Base-by-base conservation (phyloP, 2,113 vertebrate genomes). In the Pipa parva region DNA sequence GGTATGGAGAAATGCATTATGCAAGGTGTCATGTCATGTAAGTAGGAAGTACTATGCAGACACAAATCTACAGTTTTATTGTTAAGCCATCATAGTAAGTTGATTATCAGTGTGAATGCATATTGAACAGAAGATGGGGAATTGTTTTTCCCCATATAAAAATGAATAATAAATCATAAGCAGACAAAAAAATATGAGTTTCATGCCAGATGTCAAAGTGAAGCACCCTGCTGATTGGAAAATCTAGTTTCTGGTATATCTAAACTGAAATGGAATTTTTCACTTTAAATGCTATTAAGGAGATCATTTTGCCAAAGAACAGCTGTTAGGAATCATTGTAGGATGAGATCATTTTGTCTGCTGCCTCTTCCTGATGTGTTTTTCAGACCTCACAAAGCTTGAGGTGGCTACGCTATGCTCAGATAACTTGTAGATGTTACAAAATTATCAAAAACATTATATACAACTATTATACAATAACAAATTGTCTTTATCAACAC, bases 241-340 rank as follows among this genome's bases (percentile, higher is more conserved):
- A 22, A n/a, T 17, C 54, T 67, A 28, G 36, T 49, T 33, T 58
- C 7, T 18, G 39, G 49, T 48, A 54, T 58, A 24, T 26, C 20
- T 49, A 58, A 33, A 58, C 25, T 67, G 63, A 67, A 67, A 55
- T 36, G 39, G 52, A 58, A 59, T 49, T 15, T 9, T 49, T 42
- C 13, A 11, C 27, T 27, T 67, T 58, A 18, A 36, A 58, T 67
- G 54, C 39, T 36, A 33, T 49, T 48, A 67, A 49, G 28, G 36
- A 33, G 42, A 58, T 67, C 8, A 67, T 67, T 67, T 57, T 67
- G 25, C 54, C 36, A 65, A 31, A 42, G 39, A 67, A 58, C 63
- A 67, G 39, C 54, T 67, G 63, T 49, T 58, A 18, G 21, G 21
- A 15, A 36, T 33, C 13, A 49, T n/a, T 58, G 28, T 39, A 36